Evolutionary conservation across 2,113 vertebrate genomes (phyloP).

Genomic region (Notechis scutatus): DNA sequence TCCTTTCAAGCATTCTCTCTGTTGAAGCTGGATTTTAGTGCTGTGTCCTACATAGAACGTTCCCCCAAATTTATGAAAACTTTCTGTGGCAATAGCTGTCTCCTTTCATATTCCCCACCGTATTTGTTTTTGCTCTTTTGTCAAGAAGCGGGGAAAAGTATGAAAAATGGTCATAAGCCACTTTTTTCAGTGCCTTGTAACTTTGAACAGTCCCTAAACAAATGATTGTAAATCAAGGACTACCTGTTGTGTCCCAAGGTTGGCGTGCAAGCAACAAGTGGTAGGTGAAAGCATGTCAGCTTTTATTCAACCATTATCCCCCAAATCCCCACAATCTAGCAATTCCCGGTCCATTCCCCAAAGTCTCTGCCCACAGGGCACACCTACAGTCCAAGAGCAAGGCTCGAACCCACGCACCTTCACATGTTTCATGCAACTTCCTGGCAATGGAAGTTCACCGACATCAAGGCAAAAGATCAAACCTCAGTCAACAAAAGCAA

Average conservation of each 20-base stretch:
- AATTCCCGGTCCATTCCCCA: neutral
- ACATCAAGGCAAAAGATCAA: no score
- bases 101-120: neutral
- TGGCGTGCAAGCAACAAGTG: neutral
- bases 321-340: no score
- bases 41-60: neutral
- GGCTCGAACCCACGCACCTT: neutral
- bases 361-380: neutral
- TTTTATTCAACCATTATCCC: neutral
- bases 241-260: no score
- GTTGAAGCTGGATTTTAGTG: neutral
- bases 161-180: no score
- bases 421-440: neutral
- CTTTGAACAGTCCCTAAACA: no score
- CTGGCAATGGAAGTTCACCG: no score
- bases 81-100: neutral
- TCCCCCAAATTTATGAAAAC: neutral
- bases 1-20: neutral
- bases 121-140: neutral
- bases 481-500: no score
- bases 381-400: neutral
- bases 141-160: neutral
- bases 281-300: neutral
- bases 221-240: no score
- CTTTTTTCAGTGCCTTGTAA: no score